Percentiles rank a stretch among this genome's conserved stretches.
Evolutionary conservation across 2,113 vertebrate genomes (phyloP).

Genomic region (Acrocephalus kingi): DNA sequence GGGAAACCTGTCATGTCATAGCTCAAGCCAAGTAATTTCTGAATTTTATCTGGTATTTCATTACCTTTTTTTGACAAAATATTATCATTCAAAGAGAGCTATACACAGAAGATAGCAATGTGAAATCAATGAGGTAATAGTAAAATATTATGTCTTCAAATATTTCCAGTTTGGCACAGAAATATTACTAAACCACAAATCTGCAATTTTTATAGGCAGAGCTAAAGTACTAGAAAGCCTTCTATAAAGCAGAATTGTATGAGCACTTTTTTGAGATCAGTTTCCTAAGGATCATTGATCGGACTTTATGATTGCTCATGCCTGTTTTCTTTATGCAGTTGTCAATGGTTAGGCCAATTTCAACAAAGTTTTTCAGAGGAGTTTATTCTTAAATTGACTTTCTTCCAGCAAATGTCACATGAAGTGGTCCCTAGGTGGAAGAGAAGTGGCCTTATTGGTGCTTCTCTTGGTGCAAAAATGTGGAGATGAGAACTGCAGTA

Average conservation of each 20-base stretch:
- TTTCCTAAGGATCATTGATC: neutral
- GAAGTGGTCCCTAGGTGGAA: neutral
- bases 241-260: too few species aligned
- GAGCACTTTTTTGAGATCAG: neutral
- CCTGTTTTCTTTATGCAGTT: neutral
- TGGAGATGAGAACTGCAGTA: neutral
- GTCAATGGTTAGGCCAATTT: neutral
- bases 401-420: neutral
- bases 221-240: neutral
- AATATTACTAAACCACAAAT: neutral
- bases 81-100: neutral
- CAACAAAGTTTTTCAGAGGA: neutral
- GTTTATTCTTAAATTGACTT: neutral
- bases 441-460: neutral
- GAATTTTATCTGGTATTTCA: neutral
- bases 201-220: neutral
- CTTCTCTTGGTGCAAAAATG: neutral
- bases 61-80: neutral
- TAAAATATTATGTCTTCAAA: neutral
- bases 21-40: neutral
- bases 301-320: neutral
- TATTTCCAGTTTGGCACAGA: neutral
- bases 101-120: neutral
- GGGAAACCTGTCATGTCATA: neutral
- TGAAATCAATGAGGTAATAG: neutral